Evolutionary conservation across 2,888 invertebrate species (phyloP).

Genomic region (Bombyx huttoni): DNA sequence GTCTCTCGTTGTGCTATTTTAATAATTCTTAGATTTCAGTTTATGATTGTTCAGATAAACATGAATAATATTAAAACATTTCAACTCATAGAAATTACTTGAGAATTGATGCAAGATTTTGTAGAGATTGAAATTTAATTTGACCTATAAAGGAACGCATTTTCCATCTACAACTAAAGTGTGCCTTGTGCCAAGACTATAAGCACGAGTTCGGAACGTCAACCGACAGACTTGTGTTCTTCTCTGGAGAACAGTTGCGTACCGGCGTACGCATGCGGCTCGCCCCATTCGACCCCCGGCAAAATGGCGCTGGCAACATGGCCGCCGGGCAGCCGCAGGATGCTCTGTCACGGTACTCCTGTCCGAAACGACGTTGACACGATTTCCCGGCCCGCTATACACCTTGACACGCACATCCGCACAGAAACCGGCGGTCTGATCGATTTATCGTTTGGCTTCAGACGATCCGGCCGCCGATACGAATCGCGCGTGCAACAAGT

Average conservation of each 20-base stretch:
- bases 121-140: constrained; percentile 40
- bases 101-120: constrained; percentile 61
- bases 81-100: constrained; percentile 34
- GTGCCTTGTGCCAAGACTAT: constrained; percentile 29
- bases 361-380: constrained; percentile 57
- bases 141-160: constrained; percentile 64
- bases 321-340: constrained; percentile 70
- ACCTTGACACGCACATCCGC: constrained; percentile 48
- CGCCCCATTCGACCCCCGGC: constrained; percentile 57
- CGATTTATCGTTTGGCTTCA: constrained; percentile 41
- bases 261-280: constrained; percentile 68
- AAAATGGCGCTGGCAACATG: constrained; percentile 73
- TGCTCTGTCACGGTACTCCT: constrained; percentile 58
- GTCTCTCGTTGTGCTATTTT: no score
- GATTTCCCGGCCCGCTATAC: constrained; percentile 45
- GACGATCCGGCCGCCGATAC: constrained; percentile 28
- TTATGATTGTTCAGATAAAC: no score
- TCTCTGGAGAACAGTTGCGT: constrained; percentile 48
- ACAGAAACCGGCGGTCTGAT: constrained; percentile 39
- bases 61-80: no score
- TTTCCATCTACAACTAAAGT: constrained; percentile 27
- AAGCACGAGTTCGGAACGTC: constrained; percentile 34
- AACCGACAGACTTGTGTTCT: constrained; percentile 44
- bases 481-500: constrained; percentile 66
- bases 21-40: no score